Percentiles rank a stretch among this genome's conserved stretches.
Conservation (phyloP, 2,113 vertebrate species). For the Sakesphorus luctuosus region DNA sequence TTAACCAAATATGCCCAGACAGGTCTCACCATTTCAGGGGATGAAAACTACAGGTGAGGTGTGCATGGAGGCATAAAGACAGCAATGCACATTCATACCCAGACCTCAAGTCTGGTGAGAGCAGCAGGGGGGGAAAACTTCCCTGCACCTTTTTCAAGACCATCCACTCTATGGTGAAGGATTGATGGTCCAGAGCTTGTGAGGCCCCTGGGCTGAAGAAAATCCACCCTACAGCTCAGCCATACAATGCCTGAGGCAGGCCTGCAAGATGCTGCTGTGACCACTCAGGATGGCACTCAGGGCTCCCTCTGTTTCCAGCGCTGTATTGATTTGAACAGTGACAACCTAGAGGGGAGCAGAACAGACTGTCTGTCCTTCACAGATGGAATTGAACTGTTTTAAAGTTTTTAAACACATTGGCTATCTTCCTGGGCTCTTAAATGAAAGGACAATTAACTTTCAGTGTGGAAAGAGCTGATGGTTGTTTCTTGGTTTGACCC, state of each 20-base stretch:
- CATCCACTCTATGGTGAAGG: background rate
- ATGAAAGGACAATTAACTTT: conserved; percentile 57
- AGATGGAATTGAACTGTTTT: background rate
- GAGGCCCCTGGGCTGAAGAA: background rate
- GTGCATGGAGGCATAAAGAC: background rate
- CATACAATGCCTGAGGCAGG: background rate
- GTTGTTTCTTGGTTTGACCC: conserved; percentile 11
- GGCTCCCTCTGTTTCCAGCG: background rate
- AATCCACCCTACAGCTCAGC: background rate
- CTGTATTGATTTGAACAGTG: background rate
- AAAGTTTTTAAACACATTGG: conserved; percentile 13
- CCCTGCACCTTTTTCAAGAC: fast-evolving
- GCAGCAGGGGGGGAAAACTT: background rate
- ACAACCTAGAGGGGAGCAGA: background rate
- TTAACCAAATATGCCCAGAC: background rate
- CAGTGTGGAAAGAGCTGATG: background rate
- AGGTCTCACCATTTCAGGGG: background rate
- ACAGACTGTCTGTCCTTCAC: background rate
- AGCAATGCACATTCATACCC: background rate
- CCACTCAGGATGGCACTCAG: background rate
- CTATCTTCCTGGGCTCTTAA: conserved; percentile 21
- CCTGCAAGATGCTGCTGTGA: background rate
- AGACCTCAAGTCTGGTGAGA: fast-evolving
- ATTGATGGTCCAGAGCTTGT: background rate
- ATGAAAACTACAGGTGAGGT: background rate